Conservation (phyloP, 2,888 invertebrate species). For the Pseudococcus viburni region DNA sequence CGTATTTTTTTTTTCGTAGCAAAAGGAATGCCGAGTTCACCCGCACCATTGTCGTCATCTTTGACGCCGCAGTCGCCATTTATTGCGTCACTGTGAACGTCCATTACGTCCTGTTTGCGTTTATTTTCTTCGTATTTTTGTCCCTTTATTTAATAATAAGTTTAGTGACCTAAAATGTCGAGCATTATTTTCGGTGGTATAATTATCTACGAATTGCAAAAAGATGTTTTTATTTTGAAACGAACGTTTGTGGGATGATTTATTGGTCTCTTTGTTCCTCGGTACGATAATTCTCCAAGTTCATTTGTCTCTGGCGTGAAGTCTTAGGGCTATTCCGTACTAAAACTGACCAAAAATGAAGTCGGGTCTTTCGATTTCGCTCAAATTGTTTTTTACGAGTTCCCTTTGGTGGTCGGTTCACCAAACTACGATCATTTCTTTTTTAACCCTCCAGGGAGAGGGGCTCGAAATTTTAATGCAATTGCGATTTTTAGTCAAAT, state of each 20-base stretch:
- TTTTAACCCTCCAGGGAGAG: too few relatives aligned
- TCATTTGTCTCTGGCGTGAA: too few relatives aligned
- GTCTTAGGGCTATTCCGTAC: too few relatives aligned
- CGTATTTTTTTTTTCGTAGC: neutral
- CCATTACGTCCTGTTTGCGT: neutral
- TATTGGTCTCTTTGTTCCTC: neutral
- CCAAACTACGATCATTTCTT: too few relatives aligned
- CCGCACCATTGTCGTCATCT: constrained; percentile 20
- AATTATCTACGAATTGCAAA: neutral
- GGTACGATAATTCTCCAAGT: too few relatives aligned
- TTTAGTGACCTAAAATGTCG: constrained; percentile 12
- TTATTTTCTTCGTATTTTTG: neutral
- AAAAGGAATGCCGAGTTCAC: neutral
- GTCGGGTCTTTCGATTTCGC: too few relatives aligned
- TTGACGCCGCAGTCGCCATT: neutral
- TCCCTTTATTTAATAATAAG: neutral
- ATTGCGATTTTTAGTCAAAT: too few relatives aligned
- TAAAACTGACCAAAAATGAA: too few relatives aligned
- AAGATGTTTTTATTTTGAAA: neutral
- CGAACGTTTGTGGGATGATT: neutral
- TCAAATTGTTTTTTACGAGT: too few relatives aligned
- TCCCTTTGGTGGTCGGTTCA: too few relatives aligned
- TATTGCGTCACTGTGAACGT: neutral
- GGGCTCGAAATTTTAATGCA: too few relatives aligned
- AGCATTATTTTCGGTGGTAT: neutral